Conservation (phyloP, 2,797 vertebrate genomes). For the Hydrophis major region DNA sequence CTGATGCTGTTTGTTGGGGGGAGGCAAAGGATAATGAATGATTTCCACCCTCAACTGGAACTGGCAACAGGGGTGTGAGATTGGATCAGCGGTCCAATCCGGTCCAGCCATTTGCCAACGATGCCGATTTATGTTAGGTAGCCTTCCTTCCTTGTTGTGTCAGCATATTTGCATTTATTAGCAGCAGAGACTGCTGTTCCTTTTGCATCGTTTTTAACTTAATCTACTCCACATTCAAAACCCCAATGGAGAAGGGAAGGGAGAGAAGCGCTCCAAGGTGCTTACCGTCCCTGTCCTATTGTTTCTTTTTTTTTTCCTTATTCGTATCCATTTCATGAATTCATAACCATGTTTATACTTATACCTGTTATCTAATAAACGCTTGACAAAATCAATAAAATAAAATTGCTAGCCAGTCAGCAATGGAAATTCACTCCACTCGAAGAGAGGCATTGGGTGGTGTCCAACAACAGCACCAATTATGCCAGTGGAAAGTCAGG, state of each 20-base stretch:
- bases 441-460: constrained; percentile 48
- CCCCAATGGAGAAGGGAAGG: constrained; percentile 10
- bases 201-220: not conserved
- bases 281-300: too few species aligned
- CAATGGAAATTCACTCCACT: constrained; percentile 40
- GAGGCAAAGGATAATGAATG: not conserved
- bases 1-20: not conserved
- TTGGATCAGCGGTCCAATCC: rapidly evolving
- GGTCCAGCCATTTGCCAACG: not conserved
- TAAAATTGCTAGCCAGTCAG: constrained; percentile 27
- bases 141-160: not conserved
- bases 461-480: constrained; percentile 46
- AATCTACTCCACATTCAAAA: not conserved
- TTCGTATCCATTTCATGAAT: too few species aligned
- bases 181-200: not conserved
- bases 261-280: not conserved
- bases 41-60: not conserved
- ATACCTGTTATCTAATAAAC: too few species aligned
- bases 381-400: too few species aligned
- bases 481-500: constrained; percentile 56
- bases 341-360: too few species aligned
- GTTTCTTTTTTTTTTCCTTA: too few species aligned
- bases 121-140: not conserved
- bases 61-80: constrained; percentile 3
- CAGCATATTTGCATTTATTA: not conserved